Evolutionary conservation across 2,888 invertebrate species (phyloP), one percentile per base, ranked within the genome.

Genomic region (Halictus quadricinctus): DNA sequence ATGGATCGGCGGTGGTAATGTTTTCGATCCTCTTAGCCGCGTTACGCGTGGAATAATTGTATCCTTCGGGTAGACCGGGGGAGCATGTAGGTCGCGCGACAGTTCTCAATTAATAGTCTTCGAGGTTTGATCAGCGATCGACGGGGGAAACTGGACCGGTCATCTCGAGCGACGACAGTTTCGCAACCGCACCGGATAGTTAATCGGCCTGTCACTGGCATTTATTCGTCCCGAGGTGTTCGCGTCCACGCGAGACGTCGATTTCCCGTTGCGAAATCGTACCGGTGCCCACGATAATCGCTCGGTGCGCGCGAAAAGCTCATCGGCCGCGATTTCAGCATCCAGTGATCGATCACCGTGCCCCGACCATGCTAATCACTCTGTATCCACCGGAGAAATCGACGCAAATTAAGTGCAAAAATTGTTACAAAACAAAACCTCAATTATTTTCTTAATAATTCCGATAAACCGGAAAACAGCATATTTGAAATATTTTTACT

Each of bases 191-290:
- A n/a, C 48, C 66, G 41, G 80, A 64, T 69, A 50, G 58, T 80
- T 81, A 81, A 84, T 84, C 72, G 72, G 29, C 72, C 80, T 58
- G 81, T 88, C 76, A 43, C 36, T 41, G 29, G 13, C 29, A 72
- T 77, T 73, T 84, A 18, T 69, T 18, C 48, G 7, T 76, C 41
- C n/a, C 18, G 46, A 18, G 64, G 54, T 60, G 12, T 60, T 72
- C 50, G 64, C 64, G 64, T 29, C 64, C 64, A 64, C 64, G 64
- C 64, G 70, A 75, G 72, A 79, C 82, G 73, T 88, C 79, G 50
- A 81, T 86, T 76, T 81, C 81, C 25, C 58, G 58, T 88, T 86
- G 66, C 81, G 84, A 88, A 83, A 70, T 13, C 5, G 6, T 64
- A 15, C 10, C 18, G 3, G 15, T 29, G 64, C 64, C 64, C 64